A percentile compares a stretch with the other conserved stretches of the same genome.
Conservation (phyloP, 1,140 invertebrate genomes). For the Microplitis mediator region DNA sequence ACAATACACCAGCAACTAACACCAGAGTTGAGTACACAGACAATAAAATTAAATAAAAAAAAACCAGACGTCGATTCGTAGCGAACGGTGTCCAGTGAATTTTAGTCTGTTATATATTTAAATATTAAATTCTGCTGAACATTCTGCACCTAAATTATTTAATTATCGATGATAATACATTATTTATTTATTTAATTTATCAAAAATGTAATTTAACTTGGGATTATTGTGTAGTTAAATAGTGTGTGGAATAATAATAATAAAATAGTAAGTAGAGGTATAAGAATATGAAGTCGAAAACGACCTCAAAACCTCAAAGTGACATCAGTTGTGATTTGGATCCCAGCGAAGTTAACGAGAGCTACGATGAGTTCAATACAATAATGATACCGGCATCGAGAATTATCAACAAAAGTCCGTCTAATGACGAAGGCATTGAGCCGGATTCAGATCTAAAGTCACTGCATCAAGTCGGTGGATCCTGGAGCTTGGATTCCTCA, state of each 20-base stretch:
- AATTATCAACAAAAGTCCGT: constrained; percentile 44
- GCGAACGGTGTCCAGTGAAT: too few relatives aligned
- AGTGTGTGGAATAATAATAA: neutral
- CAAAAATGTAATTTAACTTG: too few relatives aligned
- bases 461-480: constrained; percentile 39
- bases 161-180: too few relatives aligned
- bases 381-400: constrained; percentile 37
- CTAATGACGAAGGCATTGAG: constrained; percentile 56
- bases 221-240: neutral
- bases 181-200: too few relatives aligned
- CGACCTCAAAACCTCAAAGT: neutral
- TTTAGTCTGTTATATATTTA: neutral
- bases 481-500: constrained; percentile 52
- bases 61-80: neutral
- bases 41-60: neutral
- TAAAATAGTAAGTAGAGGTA: neutral
- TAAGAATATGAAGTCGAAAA: constrained; percentile 38
- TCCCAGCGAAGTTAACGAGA: constrained; percentile 42
- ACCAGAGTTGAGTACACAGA: neutral
- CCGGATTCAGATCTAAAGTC: constrained; percentile 34
- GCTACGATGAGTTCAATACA: constrained; percentile 48
- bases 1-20: neutral
- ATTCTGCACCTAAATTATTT: too few relatives aligned
- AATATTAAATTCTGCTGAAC: neutral
- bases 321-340: constrained; percentile 25